Percentiles rank a stretch among this genome's conserved stretches.
Evolutionary conservation across 2,888 invertebrate genomes (phyloP).

Genomic region (Patella depressa): DNA sequence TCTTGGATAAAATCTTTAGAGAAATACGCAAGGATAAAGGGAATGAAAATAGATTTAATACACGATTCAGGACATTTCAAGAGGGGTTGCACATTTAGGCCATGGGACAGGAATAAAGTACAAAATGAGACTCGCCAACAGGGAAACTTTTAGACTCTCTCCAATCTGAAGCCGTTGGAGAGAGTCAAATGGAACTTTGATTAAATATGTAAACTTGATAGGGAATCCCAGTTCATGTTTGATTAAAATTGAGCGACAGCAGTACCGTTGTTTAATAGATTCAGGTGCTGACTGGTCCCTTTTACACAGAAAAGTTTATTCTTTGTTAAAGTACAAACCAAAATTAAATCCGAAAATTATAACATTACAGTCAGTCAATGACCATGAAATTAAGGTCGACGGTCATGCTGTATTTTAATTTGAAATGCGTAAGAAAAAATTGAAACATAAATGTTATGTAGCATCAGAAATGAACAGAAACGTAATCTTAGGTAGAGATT

Average conservation of each 20-base stretch:
- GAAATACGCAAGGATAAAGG: no score
- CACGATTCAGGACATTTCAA: no score
- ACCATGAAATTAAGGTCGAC: no score
- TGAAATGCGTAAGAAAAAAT: neutral
- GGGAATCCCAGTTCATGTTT: neutral
- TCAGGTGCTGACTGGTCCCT: neutral
- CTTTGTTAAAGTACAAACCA: neutral
- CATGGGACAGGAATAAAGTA: no score
- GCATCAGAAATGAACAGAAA: neutral
- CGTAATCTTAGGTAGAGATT: neutral
- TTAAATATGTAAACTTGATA: slow-evolving; percentile 8
- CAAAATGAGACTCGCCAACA: no score
- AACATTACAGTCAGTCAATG: no score
- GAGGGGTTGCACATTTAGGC: no score
- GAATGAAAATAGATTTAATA: no score
- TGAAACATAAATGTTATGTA: neutral
- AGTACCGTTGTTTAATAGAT: neutral
- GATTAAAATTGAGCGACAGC: neutral
- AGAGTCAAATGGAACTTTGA: neutral
- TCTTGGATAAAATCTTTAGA: no score
- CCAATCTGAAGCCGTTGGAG: neutral
- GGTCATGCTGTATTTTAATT: neutral
- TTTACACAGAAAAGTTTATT: neutral
- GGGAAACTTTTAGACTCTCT: neutral
- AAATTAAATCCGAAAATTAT: neutral